Evolutionary conservation across 2,888 invertebrate species (phyloP).

Genomic region (Synanthedon formicaeformis): DNA sequence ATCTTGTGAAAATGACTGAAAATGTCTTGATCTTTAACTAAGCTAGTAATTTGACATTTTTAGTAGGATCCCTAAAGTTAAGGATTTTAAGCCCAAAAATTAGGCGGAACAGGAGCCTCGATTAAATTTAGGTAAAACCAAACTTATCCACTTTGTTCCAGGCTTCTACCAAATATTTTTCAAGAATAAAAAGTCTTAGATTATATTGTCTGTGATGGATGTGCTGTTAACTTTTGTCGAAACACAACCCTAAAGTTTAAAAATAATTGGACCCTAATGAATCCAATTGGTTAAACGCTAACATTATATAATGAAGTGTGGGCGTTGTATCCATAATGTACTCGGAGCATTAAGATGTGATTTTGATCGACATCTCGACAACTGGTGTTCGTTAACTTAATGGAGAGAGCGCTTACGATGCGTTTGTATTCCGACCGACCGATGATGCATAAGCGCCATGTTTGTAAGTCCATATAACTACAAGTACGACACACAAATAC

Average conservation of each 20-base stretch:
- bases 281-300: slow-evolving; percentile 28
- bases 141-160: no score
- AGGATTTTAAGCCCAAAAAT: no score
- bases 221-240: slow-evolving; percentile 2
- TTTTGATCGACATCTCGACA: slow-evolving; percentile 68
- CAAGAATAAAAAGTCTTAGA: no score
- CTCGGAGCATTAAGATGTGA: slow-evolving; percentile 53
- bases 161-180: no score
- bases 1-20: no score
- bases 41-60: no score
- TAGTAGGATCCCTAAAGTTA: no score
- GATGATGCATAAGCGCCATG: slow-evolving; percentile 20
- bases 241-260: slow-evolving; percentile 19
- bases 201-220: not conserved
- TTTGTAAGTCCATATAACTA: not conserved
- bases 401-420: slow-evolving; percentile 48
- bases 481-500: no score
- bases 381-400: slow-evolving; percentile 64
- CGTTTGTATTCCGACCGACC: slow-evolving; percentile 33
- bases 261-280: slow-evolving; percentile 14
- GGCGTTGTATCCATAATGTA: slow-evolving; percentile 57
- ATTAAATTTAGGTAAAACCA: no score
- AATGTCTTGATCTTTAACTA: no score
- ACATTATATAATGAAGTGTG: slow-evolving; percentile 48
- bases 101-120: no score